Conservation (phyloP, 2,888 invertebrate species). For the Nymphalis polychloros region DNA sequence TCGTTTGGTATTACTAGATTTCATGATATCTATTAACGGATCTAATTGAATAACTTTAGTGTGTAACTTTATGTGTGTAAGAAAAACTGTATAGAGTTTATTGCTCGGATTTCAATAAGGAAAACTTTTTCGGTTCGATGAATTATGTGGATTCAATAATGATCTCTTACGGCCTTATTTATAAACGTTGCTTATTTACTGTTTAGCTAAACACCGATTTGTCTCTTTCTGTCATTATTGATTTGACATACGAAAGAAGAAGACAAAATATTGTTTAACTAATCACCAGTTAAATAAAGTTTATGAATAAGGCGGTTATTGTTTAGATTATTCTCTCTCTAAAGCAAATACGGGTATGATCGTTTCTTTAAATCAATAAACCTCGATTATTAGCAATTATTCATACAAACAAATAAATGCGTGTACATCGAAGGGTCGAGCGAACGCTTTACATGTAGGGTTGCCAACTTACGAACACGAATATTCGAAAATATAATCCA, state of each 20-base stretch:
- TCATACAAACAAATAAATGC: constrained; percentile 13
- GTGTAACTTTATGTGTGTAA: not conserved
- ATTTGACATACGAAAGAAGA: too few species aligned
- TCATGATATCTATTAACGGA: constrained; percentile 2
- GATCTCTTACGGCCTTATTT: too few species aligned
- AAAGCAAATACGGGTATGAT: constrained; percentile 2
- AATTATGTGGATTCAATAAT: constrained; percentile 1
- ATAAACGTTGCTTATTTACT: too few species aligned
- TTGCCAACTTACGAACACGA: constrained; percentile 10
- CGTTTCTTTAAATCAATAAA: not conserved
- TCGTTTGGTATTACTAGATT: constrained; percentile 16
- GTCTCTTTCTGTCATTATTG: too few species aligned
- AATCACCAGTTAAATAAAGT: too few species aligned
- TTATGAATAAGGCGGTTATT: too few species aligned
- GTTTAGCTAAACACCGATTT: too few species aligned
- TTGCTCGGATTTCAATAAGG: not conserved
- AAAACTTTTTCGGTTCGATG: not conserved
- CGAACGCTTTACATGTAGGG: constrained; percentile 5
- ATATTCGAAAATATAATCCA: not conserved
- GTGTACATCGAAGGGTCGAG: constrained; percentile 5
- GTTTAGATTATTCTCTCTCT: constrained; percentile 1
- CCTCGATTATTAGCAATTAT: constrained; percentile 7
- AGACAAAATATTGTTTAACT: too few species aligned
- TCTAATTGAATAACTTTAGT: not conserved
- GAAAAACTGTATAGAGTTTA: not conserved